Percentiles rank a stretch among this genome's conserved stretches.
Evolutionary conservation across 2,888 invertebrate genomes (phyloP).

Genomic region (Platycnemis pennipes): DNA sequence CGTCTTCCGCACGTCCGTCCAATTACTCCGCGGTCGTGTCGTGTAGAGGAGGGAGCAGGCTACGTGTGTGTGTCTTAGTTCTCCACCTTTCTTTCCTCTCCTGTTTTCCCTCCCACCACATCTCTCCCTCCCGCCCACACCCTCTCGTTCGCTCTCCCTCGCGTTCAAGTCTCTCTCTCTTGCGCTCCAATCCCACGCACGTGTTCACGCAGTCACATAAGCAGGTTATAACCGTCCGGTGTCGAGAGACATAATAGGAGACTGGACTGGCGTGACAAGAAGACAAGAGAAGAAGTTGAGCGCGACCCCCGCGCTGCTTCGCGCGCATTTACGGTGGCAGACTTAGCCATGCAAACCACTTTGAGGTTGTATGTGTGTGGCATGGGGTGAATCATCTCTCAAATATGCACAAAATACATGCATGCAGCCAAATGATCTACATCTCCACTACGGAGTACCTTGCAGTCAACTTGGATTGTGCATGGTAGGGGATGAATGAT

Average conservation of each 20-base stretch:
- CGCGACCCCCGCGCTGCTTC: not conserved
- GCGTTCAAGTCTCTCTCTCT: not conserved
- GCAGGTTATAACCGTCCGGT: not conserved
- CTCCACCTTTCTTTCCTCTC: not conserved
- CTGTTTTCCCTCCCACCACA: no score
- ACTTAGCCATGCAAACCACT: no score
- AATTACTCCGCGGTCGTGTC: conserved; percentile 17
- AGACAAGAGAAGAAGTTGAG: not conserved
- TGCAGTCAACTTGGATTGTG: no score
- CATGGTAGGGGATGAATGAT: no score
- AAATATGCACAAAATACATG: no score
- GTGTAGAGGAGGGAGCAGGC: not conserved
- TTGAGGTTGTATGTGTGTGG: no score
- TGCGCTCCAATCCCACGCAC: not conserved
- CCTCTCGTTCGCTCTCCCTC: no score
- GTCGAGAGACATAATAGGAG: conserved; percentile 14
- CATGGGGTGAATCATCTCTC: no score
- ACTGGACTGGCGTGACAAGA: conserved; percentile 2
- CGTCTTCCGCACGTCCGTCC: not conserved
- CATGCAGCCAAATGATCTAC: no score
- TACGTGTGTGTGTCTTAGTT: not conserved
- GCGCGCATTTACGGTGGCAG: no score
- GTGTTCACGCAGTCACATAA: conserved; percentile 2
- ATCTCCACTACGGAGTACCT: no score
- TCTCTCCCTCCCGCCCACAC: no score